Conservation (phyloP, 2,888 invertebrate species). For the Hyposoter dolosus region DNA sequence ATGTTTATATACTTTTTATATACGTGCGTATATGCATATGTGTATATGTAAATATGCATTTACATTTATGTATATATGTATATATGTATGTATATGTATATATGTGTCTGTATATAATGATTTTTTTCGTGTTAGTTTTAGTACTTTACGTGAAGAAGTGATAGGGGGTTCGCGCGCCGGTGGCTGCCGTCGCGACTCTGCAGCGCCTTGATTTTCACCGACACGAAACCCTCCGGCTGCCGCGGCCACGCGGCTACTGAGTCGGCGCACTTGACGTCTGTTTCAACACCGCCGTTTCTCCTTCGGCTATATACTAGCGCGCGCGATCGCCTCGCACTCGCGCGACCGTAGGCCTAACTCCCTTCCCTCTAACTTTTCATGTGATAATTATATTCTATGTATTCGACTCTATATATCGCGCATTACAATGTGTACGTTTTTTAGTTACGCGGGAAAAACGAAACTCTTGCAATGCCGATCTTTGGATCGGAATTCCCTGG, state of each 20-base stretch:
- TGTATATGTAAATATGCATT: background rate
- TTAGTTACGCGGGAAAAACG: background rate
- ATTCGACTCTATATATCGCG: background rate
- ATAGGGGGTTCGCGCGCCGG: constrained; percentile 82
- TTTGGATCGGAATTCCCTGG: background rate
- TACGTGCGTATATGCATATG: background rate
- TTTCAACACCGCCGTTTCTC: constrained; percentile 70
- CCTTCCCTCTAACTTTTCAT: constrained; percentile 65
- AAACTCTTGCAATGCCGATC: background rate
- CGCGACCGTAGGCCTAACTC: constrained; percentile 44
- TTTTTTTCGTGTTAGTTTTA: constrained; percentile 48
- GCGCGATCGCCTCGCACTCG: constrained; percentile 66
- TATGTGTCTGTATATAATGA: constrained; percentile 19
- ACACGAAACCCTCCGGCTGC: constrained; percentile 82
- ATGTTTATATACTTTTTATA: constrained; percentile 6
- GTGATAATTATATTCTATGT: background rate
- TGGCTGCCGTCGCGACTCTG: constrained; percentile 85
- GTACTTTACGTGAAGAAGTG: constrained; percentile 61
- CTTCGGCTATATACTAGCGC: constrained; percentile 58
- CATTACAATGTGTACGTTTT: background rate
- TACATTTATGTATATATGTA: constrained; percentile 19
- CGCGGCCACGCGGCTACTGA: constrained; percentile 83
- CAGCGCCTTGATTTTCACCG: constrained; percentile 82
- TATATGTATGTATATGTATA: constrained; percentile 2
- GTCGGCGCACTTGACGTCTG: constrained; percentile 81